Evolutionary conservation across 2,113 vertebrate species (phyloP).

Genomic region (Clarias macrocephalus): DNA sequence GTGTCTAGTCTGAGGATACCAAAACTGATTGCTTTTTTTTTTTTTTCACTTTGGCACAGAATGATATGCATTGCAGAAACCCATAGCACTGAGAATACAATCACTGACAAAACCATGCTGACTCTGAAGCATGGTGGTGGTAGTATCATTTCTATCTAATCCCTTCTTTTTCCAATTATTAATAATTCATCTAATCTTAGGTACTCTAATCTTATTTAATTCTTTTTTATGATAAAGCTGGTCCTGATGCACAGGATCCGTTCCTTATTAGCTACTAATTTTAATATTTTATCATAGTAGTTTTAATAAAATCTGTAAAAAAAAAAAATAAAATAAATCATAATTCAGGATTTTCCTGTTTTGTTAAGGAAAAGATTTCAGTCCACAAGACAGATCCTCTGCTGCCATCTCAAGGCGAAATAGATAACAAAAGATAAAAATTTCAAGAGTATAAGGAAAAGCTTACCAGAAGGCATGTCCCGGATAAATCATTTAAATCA

Average conservation of each 20-base stretch:
- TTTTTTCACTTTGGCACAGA: background rate
- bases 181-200: background rate
- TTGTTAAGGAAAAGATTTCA: background rate
- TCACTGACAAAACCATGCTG: background rate
- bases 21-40: background rate
- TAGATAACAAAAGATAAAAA: background rate
- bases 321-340: background rate
- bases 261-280: background rate
- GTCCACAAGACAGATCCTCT: background rate
- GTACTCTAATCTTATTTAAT: background rate
- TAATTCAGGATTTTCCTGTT: background rate
- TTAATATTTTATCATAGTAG: background rate
- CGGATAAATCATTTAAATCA: background rate
- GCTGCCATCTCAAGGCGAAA: constrained; percentile 7
- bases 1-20: background rate
- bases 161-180: background rate
- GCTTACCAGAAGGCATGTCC: background rate
- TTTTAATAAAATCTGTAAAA: background rate
- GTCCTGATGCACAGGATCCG: background rate
- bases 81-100: background rate
- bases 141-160: background rate
- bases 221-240: background rate
- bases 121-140: background rate
- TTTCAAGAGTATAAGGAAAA: background rate
- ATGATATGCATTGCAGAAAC: background rate